Evolutionary conservation across 2,888 invertebrate genomes (phyloP), one percentile per base, ranked within the genome.

Genomic region (Perithous albicinctus): DNA sequence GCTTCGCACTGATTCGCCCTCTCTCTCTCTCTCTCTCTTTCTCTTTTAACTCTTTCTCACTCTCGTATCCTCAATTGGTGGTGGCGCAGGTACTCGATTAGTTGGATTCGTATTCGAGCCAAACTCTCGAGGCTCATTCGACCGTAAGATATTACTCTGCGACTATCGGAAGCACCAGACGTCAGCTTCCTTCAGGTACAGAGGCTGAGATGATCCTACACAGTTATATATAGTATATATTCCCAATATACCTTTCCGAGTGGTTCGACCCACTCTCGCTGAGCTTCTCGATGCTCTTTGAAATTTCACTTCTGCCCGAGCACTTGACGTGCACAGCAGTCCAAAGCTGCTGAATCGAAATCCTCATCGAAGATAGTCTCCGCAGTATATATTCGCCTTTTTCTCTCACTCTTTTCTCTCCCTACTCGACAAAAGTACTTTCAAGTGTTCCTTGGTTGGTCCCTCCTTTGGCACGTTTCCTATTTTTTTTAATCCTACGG

Each of bases 391-490:
- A 18, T 35, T 15, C 32, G 32, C 35, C 35, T 59, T 32, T 32
- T 32, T 20, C 48, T 70, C 41, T 61, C 46, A 32, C 26, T 35
- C 38, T 56, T 35, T 23, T 56, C 15, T 69, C 32, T 67, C 48
- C 59, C 48, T 29, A 32, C 72, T 59, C 59, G 74, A 48, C 61
- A 26, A 70, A 78, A 78, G 75, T 78, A 82, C 78, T 82, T 61
- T 67, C 70, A 32, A 75, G 66, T 61, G 64, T 75, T 64, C 48
- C 54, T 51, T 23, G 64, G 61, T 70, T 82, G 82, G 78, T 82
- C 82, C 78, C 78, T 75, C 59, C 70, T 82, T 78, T 78, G 78
- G 78, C 82, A 82, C 82, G 78, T 82, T 46, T 32, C 51, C 61
- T 23, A 48, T 74, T 23, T 56, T 63, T 56, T 74, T 38, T 41